Base-by-base conservation (phyloP, 1,140 invertebrate genomes). In the Zaprionus gabonicus region DNA sequence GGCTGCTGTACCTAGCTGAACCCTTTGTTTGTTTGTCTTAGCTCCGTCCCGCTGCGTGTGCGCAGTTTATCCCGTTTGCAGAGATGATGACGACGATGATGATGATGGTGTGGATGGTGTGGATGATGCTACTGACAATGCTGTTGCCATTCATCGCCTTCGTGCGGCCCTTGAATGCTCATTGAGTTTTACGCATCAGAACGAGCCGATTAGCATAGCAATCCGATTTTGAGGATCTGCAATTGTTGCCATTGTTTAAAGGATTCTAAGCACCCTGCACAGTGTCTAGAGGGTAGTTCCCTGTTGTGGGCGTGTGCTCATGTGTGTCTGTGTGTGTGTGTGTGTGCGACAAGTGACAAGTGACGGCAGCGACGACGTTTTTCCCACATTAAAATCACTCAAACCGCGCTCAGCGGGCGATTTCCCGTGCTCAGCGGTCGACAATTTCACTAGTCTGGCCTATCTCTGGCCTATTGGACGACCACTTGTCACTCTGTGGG, bases 161-260 rank as follows among this genome's bases (percentile, higher is more conserved):
- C 27, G 15, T 6, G 25, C 36, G 78, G 62, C 78, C 55, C 84
- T 88, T 81, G 75, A 84, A 62, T 84, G 76, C 58, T 88, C 85
- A 80, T 77, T 88, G 85, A 88, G 84, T 76, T 90, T 90, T 85
- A 85, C 81, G 81, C 81, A 88, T 78, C 58, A 64, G 55, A 65
- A 65, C 36, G 51, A 59, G 70, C 70, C 72, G 82, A 86, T 86
- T 86, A 84, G 85, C 84, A 88, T 83, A 74, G 71, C 66, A 90
- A 90, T 82, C 85, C 85, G 85, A 78, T 87, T 74, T 71, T 68
- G 59, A 86, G 82, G 80, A 91, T 91, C 69, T 78, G 66, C 86
- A 90, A 90, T 85, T 91, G 75, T 67, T 60, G 46, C 27, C 64
- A 73, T 74, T 80, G 76, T 76, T 67, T 68, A 71, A 59, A 73